A percentile compares a stretch with the other conserved stretches of the same genome.
Conservation (phyloP, 1,140 invertebrate genomes). For the Tyrophagus putrescentiae region DNA sequence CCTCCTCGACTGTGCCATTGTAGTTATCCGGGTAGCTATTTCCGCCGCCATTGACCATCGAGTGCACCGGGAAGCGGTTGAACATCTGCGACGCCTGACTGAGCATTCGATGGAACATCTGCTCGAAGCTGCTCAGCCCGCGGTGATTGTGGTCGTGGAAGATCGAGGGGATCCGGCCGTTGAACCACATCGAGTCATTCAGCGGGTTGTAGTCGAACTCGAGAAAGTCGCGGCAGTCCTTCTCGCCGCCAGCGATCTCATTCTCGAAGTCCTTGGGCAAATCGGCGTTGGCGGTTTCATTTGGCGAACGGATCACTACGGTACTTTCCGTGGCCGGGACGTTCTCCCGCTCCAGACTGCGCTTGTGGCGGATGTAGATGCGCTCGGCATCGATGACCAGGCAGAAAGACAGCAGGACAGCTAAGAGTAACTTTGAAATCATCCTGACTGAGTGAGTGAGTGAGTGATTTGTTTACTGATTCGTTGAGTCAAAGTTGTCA, state of each 20-base stretch:
- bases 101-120: constrained; percentile 11
- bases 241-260: constrained; percentile 8
- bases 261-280: constrained; percentile 6
- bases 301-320: not conserved
- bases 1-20: not conserved
- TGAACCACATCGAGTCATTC: not conserved
- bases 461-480: no score
- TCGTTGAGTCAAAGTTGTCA: no score
- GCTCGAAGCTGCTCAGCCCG: not conserved
- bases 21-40: constrained; percentile 9
- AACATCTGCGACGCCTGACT: not conserved
- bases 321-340: constrained; percentile 5
- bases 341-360: not conserved
- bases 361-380: not conserved
- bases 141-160: not conserved
- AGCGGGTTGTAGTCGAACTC: constrained; percentile 10
- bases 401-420: no score
- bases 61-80: not conserved
- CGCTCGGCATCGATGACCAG: no score
- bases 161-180: not conserved
- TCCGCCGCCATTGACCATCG: no score
- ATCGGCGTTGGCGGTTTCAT: not conserved
- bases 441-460: no score
- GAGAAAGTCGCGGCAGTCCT: constrained; percentile 1
- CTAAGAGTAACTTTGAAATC: no score